Percentiles rank a stretch among this genome's conserved stretches.
phyloP scores from a whole-genome alignment of 2,888 invertebrate genomes.

The Galeruca laticollis region DNA sequence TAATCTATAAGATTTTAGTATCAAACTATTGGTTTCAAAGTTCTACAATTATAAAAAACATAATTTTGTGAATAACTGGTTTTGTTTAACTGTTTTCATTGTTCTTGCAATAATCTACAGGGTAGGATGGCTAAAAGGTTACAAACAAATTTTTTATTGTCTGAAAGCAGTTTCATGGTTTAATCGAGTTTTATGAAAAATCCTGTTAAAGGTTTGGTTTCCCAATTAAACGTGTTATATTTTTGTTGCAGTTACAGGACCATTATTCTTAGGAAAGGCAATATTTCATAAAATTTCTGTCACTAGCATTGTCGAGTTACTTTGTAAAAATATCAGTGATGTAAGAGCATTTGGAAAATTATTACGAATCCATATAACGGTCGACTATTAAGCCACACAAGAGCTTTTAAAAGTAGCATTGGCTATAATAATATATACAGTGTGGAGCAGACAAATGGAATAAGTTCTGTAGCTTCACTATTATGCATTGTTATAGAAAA shows the following conservation, averaged over 20 bases:
- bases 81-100: background rate
- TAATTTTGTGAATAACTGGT: background rate
- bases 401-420: too few species aligned
- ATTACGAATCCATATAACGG: too few species aligned
- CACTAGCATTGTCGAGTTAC: too few species aligned
- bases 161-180: conserved; percentile 3
- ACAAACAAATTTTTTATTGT: background rate
- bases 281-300: too few species aligned
- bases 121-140: conserved; percentile 9
- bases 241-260: background rate
- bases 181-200: background rate
- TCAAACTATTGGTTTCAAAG: background rate
- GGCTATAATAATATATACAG: too few species aligned
- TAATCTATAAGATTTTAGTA: background rate
- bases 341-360: too few species aligned
- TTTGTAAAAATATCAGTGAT: too few species aligned
- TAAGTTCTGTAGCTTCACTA: too few species aligned
- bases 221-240: background rate
- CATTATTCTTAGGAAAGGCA: too few species aligned
- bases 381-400: too few species aligned
- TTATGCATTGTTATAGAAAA: too few species aligned
- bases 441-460: too few species aligned
- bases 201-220: background rate
- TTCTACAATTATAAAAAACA: background rate
- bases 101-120: conserved; percentile 5